Conservation (phyloP, 2,888 invertebrate genomes). For the Hedychridium roseum region DNA sequence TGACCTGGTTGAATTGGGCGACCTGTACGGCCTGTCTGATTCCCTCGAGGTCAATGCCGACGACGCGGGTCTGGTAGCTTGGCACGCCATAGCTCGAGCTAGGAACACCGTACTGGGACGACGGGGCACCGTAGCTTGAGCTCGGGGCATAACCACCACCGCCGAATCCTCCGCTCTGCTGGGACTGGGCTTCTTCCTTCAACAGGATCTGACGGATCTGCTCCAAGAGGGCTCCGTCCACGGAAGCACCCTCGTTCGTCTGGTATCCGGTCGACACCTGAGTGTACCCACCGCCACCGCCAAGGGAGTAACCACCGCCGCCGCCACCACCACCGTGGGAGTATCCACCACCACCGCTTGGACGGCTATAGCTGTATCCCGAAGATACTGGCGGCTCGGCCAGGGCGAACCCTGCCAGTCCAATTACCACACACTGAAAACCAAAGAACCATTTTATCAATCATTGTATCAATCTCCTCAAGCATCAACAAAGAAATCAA, state of each 20-base stretch:
- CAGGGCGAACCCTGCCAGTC: slow-evolving; percentile 77
- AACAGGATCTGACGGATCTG: slow-evolving; percentile 86
- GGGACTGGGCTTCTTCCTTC: slow-evolving; percentile 77
- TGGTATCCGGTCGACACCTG: slow-evolving; percentile 81
- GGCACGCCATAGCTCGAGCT: slow-evolving; percentile 75
- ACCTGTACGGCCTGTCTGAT: slow-evolving; percentile 89
- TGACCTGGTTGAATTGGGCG: slow-evolving; percentile 81
- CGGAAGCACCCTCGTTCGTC: slow-evolving; percentile 84
- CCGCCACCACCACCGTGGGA: slow-evolving; percentile 50
- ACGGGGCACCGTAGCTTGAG: slow-evolving; percentile 65
- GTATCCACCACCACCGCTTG: slow-evolving; percentile 68
- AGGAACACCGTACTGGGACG: slow-evolving; percentile 66
- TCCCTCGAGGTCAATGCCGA: slow-evolving; percentile 85
- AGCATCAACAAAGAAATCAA: too few relatives aligned
- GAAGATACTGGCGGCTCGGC: slow-evolving; percentile 74
- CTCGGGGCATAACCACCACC: slow-evolving; percentile 61
- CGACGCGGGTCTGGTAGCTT: slow-evolving; percentile 71
- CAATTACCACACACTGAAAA: slow-evolving; percentile 83
- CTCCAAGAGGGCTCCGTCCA: slow-evolving; percentile 81
- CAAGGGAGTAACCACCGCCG: slow-evolving; percentile 60
- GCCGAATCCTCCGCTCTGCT: slow-evolving; percentile 66
- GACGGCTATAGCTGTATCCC: slow-evolving; percentile 65
- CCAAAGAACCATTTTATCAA: too few relatives aligned
- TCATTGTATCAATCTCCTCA: too few relatives aligned
- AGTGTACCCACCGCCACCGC: slow-evolving; percentile 77